Percentiles rank a stretch among this genome's conserved stretches.
phyloP scores from a whole-genome alignment of 2,113 vertebrate genomes.

The Tyto alba region DNA sequence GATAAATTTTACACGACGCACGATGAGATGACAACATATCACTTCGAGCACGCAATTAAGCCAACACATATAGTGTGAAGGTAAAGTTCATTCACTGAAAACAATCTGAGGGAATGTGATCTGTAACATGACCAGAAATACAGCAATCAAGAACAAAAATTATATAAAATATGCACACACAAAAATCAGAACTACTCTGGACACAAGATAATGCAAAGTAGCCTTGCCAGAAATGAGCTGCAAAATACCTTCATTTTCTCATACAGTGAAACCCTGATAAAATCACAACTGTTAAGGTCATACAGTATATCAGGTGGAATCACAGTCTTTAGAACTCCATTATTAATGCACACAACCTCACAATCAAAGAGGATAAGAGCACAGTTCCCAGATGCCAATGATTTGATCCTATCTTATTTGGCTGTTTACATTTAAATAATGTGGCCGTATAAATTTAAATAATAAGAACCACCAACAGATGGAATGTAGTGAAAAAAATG shows the following conservation, averaged over 20 bases:
- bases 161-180: not conserved
- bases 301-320: slow-evolving; percentile 78
- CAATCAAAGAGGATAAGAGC: slow-evolving; percentile 80
- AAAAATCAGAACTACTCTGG: slow-evolving; percentile 33
- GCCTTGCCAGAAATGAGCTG: slow-evolving; percentile 73
- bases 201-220: slow-evolving; percentile 70
- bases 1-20: fast-evolving
- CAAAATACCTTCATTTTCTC: slow-evolving; percentile 78
- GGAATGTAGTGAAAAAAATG: slow-evolving; percentile 68
- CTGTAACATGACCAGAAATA: not conserved
- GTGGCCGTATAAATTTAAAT: slow-evolving; percentile 77
- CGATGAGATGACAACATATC: not conserved
- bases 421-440: slow-evolving; percentile 83
- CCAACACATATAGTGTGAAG: not conserved
- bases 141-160: not conserved
- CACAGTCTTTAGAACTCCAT: slow-evolving; percentile 79
- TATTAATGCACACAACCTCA: slow-evolving; percentile 80
- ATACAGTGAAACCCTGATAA: slow-evolving; percentile 74
- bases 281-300: slow-evolving; percentile 81
- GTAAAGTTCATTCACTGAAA: not conserved
- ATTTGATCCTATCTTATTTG: slow-evolving; percentile 80
- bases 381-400: slow-evolving; percentile 79
- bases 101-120: not conserved
- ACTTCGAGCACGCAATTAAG: not conserved
- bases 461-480: slow-evolving; percentile 76